phyloP scores from a whole-genome alignment of 2,888 invertebrate species.

The Papilio demoleus region DNA sequence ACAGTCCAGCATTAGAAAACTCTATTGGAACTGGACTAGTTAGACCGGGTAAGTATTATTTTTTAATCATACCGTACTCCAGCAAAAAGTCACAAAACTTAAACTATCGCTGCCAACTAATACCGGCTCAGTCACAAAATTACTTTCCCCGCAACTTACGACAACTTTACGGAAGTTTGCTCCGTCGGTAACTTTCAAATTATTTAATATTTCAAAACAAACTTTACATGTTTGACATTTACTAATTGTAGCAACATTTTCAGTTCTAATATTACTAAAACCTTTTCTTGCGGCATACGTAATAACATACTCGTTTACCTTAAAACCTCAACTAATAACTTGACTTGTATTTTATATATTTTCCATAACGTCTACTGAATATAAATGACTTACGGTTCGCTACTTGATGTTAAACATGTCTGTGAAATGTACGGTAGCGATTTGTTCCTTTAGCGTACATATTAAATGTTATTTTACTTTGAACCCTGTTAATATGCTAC shows the following conservation, averaged over 20 bases:
- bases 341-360: slow-evolving; percentile 54
- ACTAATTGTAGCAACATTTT: slow-evolving; percentile 45
- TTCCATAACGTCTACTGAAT: slow-evolving; percentile 56
- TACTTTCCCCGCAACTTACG: slow-evolving; percentile 26
- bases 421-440: slow-evolving; percentile 11
- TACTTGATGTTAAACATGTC: slow-evolving; percentile 30
- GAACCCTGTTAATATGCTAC: slow-evolving; percentile 38
- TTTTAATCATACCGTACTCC: background rate
- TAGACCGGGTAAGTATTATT: slow-evolving; percentile 55
- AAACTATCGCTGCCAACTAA: slow-evolving; percentile 15
- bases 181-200: slow-evolving; percentile 44
- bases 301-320: slow-evolving; percentile 43
- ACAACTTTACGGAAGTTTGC: slow-evolving; percentile 43
- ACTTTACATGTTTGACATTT: slow-evolving; percentile 44
- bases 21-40: slow-evolving; percentile 60
- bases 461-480: slow-evolving; percentile 34
- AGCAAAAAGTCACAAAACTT: slow-evolving; percentile 16
- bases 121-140: slow-evolving; percentile 22
- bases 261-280: slow-evolving; percentile 40
- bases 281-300: slow-evolving; percentile 41
- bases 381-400: slow-evolving; percentile 48
- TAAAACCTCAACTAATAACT: slow-evolving; percentile 50
- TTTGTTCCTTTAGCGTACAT: slow-evolving; percentile 24
- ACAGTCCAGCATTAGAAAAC: slow-evolving; percentile 59
- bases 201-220: slow-evolving; percentile 46